phyloP scores from a whole-genome alignment of 2,888 invertebrate species.

The Eupithecia exiguata region DNA sequence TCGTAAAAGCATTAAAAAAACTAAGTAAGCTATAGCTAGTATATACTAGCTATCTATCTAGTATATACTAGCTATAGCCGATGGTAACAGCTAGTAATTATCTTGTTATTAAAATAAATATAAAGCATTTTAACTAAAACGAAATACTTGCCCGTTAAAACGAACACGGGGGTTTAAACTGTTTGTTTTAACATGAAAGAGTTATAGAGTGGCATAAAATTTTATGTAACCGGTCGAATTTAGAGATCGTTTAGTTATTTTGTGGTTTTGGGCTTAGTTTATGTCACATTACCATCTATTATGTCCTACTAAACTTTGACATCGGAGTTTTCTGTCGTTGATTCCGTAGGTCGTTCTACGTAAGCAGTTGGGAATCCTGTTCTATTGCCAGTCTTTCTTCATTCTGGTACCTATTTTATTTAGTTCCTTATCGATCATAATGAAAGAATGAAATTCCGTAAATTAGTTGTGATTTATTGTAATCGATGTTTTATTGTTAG shows the following conservation, averaged over 20 bases:
- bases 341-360: neutral
- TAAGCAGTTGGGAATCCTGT: no score
- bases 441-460: no score
- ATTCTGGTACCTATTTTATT: no score
- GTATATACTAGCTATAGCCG: neutral
- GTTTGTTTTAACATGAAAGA: conserved; percentile 15
- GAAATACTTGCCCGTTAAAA: conserved; percentile 9
- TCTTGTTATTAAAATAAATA: neutral
- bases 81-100: neutral
- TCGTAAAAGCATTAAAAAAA: neutral
- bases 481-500: no score
- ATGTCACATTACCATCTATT: neutral
- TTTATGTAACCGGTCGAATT: conserved; percentile 20
- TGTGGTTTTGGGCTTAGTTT: conserved; percentile 12
- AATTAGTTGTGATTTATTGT: no score
- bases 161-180: conserved; percentile 12
- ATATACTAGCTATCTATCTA: no score
- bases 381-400: no score
- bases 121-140: conserved; percentile 2
- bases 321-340: neutral
- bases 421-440: no score
- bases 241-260: conserved; percentile 14
- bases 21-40: no score
- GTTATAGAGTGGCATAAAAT: conserved; percentile 15
- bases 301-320: neutral